phyloP scores from a whole-genome alignment of 2,888 invertebrate genomes.

The Ennomos quercinarius region DNA sequence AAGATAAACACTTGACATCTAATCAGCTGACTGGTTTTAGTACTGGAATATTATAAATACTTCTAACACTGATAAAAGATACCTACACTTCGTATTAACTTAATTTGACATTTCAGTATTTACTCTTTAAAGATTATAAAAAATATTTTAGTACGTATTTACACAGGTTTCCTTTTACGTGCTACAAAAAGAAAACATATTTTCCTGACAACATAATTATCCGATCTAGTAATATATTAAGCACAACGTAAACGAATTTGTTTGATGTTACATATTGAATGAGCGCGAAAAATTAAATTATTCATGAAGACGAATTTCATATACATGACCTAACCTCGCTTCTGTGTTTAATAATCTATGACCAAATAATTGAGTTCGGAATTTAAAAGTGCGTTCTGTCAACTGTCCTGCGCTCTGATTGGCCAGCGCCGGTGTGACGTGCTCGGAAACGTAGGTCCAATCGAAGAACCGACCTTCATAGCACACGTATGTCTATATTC shows the following conservation, averaged over 20 bases:
- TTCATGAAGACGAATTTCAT: slow-evolving; percentile 26
- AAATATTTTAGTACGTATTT: background rate
- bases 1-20: no score
- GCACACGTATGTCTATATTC: slow-evolving; percentile 43
- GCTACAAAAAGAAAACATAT: slow-evolving; percentile 13
- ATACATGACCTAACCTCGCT: slow-evolving; percentile 28
- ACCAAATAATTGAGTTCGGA: slow-evolving; percentile 43
- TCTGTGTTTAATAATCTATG: slow-evolving; percentile 37
- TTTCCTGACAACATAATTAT: slow-evolving; percentile 36
- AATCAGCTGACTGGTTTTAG: no score
- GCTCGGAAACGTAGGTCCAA: slow-evolving; percentile 51
- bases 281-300: slow-evolving; percentile 30
- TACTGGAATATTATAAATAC: no score
- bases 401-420: slow-evolving; percentile 45
- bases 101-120: no score
- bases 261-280: slow-evolving; percentile 35
- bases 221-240: slow-evolving; percentile 25
- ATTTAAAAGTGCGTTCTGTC: slow-evolving; percentile 48
- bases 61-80: no score
- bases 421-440: slow-evolving; percentile 45
- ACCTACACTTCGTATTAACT: no score
- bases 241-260: slow-evolving; percentile 27
- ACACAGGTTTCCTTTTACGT: slow-evolving; percentile 1
- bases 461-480: slow-evolving; percentile 53
- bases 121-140: no score